Percentiles rank a stretch among this genome's conserved stretches.
phyloP scores from a whole-genome alignment of 2,888 invertebrate species.

The Eremobia ochroleuca region DNA sequence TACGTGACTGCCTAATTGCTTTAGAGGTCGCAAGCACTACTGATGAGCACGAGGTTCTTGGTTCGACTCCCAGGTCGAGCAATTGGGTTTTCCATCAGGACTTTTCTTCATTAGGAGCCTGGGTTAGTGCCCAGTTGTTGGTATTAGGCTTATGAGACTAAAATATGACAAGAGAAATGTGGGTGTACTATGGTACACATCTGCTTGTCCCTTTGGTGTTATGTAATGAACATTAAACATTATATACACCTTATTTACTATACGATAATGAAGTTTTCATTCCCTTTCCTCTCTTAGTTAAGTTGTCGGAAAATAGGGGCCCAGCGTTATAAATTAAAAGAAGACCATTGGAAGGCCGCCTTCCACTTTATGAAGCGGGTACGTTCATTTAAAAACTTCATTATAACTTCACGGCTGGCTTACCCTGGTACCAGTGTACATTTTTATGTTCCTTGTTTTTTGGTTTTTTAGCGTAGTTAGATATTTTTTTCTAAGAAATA shows the following conservation, averaged over 20 bases:
- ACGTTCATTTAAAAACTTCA: slow-evolving; percentile 84
- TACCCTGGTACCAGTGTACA: slow-evolving; percentile 59
- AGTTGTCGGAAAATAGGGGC: slow-evolving; percentile 61
- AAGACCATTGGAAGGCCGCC: slow-evolving; percentile 78
- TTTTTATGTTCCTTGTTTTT: slow-evolving; percentile 62
- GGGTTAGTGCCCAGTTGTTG: background rate
- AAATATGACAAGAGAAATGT: background rate
- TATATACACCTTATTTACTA: background rate
- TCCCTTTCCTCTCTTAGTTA: slow-evolving; percentile 43
- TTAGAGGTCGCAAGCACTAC: background rate
- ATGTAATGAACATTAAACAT: too few relatives aligned
- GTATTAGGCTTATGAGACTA: background rate
- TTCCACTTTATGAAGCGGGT: slow-evolving; percentile 76
- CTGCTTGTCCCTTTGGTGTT: background rate
- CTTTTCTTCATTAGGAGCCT: background rate
- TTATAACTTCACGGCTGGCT: slow-evolving; percentile 79
- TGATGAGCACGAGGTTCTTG: background rate
- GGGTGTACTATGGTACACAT: background rate
- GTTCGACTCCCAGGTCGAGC: background rate
- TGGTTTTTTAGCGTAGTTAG: slow-evolving; percentile 11
- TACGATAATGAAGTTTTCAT: slow-evolving; percentile 13
- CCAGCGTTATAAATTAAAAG: slow-evolving; percentile 79
- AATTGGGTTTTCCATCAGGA: background rate
- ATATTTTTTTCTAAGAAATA: background rate
- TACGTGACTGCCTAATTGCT: background rate